Evolutionary conservation across 2,797 vertebrate species (phyloP).

Genomic region (Oreortyx pictus): DNA sequence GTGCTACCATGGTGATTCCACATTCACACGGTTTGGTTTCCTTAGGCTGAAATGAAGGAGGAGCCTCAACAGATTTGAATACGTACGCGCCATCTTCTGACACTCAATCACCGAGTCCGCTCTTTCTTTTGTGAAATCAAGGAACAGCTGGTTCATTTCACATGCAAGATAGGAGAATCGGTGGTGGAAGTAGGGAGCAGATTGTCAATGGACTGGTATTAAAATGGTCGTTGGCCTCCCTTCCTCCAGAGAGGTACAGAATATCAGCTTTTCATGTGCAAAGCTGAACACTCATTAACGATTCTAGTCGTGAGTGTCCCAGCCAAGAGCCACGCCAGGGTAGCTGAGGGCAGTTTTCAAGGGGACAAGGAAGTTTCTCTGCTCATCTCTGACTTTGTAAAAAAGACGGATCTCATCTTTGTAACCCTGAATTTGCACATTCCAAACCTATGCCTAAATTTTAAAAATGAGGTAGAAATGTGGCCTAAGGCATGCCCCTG

Average conservation of each 20-base stretch:
- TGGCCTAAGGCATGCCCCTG: rapidly evolving
- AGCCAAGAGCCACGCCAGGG: not conserved
- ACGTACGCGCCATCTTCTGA: not conserved
- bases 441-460: not conserved
- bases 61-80: not conserved
- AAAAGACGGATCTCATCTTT: not conserved
- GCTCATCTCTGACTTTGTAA: not conserved
- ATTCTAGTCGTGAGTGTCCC: not conserved
- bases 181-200: not conserved
- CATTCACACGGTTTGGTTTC: not conserved
- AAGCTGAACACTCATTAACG: not conserved
- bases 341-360: not conserved
- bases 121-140: not conserved
- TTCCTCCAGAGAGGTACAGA: not conserved
- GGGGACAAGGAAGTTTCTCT: not conserved
- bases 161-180: not conserved
- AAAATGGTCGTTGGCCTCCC: not conserved
- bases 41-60: not conserved
- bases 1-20: not conserved
- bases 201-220: not conserved
- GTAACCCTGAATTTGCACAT: not conserved
- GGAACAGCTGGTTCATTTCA: not conserved
- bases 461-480: not conserved
- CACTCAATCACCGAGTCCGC: not conserved
- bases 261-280: not conserved